Conservation (phyloP, 2,888 invertebrate genomes). For the Helicoverpa assulta region DNA sequence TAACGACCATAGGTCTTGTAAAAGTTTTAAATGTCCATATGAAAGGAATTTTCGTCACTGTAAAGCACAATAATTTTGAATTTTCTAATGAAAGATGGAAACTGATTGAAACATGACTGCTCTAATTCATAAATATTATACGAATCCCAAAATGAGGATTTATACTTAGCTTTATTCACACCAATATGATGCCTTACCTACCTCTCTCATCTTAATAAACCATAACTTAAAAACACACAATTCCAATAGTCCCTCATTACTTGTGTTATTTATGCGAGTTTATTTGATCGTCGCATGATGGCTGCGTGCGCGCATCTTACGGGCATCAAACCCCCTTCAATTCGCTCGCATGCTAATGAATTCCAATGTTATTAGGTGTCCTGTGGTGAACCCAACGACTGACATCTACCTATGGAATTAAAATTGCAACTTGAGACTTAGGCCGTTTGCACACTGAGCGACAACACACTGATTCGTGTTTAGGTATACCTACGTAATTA, state of each 20-base stretch:
- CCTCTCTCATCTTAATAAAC: conserved; percentile 10
- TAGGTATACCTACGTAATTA: conserved; percentile 24
- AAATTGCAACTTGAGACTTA: conserved; percentile 76
- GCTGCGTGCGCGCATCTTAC: conserved; percentile 50
- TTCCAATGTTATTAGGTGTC: conserved; percentile 61
- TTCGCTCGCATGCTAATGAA: conserved; percentile 63
- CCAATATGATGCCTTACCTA: neutral
- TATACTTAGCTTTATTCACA: too few species aligned
- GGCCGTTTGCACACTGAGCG: conserved; percentile 51
- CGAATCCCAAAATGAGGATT: too few species aligned
- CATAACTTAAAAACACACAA: conserved; percentile 22
- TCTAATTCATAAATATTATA: too few species aligned
- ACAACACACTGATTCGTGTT: conserved; percentile 42
- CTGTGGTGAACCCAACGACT: conserved; percentile 58
- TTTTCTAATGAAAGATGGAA: too few species aligned
- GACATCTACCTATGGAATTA: conserved; percentile 68
- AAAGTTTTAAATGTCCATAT: neutral
- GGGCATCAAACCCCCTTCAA: conserved; percentile 60
- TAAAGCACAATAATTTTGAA: too few species aligned
- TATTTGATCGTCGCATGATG: conserved; percentile 44
- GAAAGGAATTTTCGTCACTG: neutral
- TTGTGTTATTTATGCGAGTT: conserved; percentile 50
- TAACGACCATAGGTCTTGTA: too few species aligned
- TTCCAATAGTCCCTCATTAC: conserved; percentile 43
- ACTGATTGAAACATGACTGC: too few species aligned